phyloP scores from a whole-genome alignment of 2,888 invertebrate species.

The Saturnia japonica region DNA sequence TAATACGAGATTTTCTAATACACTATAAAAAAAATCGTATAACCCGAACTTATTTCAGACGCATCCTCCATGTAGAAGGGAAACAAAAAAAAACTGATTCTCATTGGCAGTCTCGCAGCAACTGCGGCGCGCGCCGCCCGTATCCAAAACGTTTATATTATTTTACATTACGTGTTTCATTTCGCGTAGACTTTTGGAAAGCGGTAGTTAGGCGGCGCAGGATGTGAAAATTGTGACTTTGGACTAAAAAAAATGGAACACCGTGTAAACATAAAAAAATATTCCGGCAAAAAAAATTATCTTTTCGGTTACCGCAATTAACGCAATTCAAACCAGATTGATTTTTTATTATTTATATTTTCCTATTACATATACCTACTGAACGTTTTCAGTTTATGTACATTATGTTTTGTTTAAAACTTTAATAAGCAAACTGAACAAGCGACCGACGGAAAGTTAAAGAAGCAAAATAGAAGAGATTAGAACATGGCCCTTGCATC shows the following conservation, averaged over 20 bases:
- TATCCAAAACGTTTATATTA: slow-evolving; percentile 71
- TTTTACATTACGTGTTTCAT: slow-evolving; percentile 80
- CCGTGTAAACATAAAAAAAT: slow-evolving; percentile 23
- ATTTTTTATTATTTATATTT: slow-evolving; percentile 50
- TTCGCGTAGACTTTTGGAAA: slow-evolving; percentile 80
- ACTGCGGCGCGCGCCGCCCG: slow-evolving; percentile 76
- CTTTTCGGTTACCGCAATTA: slow-evolving; percentile 67
- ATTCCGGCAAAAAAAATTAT: slow-evolving; percentile 47
- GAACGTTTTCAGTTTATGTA: slow-evolving; percentile 55
- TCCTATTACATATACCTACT: slow-evolving; percentile 32
- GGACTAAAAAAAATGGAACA: slow-evolving; percentile 70
- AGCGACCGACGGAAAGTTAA: slow-evolving; percentile 52
- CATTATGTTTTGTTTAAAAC: slow-evolving; percentile 63
- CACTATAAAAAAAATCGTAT: slow-evolving; percentile 50
- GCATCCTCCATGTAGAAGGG: slow-evolving; percentile 67
- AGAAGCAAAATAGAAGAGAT: slow-evolving; percentile 50
- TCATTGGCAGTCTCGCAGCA: slow-evolving; percentile 65
- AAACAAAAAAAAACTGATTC: slow-evolving; percentile 66
- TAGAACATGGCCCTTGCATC: slow-evolving; percentile 83
- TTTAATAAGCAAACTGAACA: slow-evolving; percentile 61
- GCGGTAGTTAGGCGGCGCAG: slow-evolving; percentile 69
- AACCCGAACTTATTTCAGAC: slow-evolving; percentile 65
- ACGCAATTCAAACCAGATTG: slow-evolving; percentile 77
- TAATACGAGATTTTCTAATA: slow-evolving; percentile 16
- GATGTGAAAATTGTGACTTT: slow-evolving; percentile 78